phyloP scores from a whole-genome alignment of 1,140 invertebrate genomes.

The Rhyzopertha dominica region DNA sequence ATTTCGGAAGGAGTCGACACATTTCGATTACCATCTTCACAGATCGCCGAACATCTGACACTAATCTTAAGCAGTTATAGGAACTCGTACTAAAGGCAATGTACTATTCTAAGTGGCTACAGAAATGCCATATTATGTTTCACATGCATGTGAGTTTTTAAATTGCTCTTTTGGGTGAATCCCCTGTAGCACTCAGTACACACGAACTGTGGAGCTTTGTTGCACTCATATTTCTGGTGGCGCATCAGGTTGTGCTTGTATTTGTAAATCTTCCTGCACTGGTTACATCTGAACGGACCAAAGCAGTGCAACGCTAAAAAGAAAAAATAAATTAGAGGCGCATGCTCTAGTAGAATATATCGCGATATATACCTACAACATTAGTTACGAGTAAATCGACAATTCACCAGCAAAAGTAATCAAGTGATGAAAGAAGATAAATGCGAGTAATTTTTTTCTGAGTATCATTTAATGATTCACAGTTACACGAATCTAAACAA shows the following conservation, averaged over 20 bases:
- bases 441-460: background rate
- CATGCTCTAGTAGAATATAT: constrained; percentile 9
- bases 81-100: no score
- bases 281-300: constrained; percentile 14
- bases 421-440: constrained; percentile 3
- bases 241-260: constrained; percentile 24
- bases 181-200: constrained; percentile 47
- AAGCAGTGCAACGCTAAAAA: no score
- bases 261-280: constrained; percentile 28
- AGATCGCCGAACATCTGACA: no score
- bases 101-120: no score
- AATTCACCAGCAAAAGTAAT: background rate
- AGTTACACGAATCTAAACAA: constrained; percentile 12
- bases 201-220: constrained; percentile 53
- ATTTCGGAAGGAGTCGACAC: no score
- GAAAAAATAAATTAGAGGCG: no score
- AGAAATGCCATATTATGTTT: no score
- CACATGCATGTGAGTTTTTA: constrained; percentile 45
- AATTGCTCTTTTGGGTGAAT: constrained; percentile 37
- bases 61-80: no score
- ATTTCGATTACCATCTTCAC: no score
- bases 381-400: background rate
- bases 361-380: background rate
- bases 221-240: constrained; percentile 41
- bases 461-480: constrained; percentile 8